Conservation (phyloP, 2,113 vertebrate genomes). For the Anseranas semipalmata region DNA sequence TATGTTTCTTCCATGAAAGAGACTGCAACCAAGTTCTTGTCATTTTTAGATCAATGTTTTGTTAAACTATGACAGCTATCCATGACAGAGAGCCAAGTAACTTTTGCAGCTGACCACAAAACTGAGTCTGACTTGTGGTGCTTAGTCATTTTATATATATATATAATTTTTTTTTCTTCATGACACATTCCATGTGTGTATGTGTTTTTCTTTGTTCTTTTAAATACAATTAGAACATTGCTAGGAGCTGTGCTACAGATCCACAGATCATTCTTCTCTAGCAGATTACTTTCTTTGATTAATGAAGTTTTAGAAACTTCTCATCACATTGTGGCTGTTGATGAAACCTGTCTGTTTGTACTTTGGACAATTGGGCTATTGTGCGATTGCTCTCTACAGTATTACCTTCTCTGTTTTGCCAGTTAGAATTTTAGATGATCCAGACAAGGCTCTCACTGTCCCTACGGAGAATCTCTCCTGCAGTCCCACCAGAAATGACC, state of each 20-base stretch:
- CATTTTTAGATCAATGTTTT: slow-evolving; percentile 72
- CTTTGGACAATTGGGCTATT: not conserved
- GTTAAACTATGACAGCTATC: slow-evolving; percentile 64
- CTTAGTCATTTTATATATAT: slow-evolving; percentile 54
- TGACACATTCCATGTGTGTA: slow-evolving; percentile 24
- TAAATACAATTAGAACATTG: not conserved
- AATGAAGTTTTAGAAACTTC: slow-evolving; percentile 16
- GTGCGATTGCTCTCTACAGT: not conserved
- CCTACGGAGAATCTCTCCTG: not conserved
- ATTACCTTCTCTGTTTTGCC: not conserved
- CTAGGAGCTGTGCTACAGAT: not conserved
- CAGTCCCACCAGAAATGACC: not conserved
- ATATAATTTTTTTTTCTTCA: not conserved
- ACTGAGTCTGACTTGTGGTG: slow-evolving; percentile 51
- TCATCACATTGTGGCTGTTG: not conserved
- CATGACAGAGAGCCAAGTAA: slow-evolving; percentile 61
- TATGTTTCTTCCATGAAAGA: slow-evolving; percentile 61
- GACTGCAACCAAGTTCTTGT: slow-evolving; percentile 67
- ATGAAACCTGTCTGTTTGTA: not conserved
- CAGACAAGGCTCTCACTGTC: not conserved
- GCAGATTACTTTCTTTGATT: slow-evolving; percentile 20
- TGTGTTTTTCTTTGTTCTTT: slow-evolving; percentile 49
- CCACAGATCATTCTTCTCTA: not conserved
- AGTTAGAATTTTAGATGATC: not conserved
- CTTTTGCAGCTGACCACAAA: slow-evolving; percentile 70